Evolutionary conservation across 2,888 invertebrate species (phyloP), one percentile per base, ranked within the genome.

Genomic region (Conistra vaccinii): DNA sequence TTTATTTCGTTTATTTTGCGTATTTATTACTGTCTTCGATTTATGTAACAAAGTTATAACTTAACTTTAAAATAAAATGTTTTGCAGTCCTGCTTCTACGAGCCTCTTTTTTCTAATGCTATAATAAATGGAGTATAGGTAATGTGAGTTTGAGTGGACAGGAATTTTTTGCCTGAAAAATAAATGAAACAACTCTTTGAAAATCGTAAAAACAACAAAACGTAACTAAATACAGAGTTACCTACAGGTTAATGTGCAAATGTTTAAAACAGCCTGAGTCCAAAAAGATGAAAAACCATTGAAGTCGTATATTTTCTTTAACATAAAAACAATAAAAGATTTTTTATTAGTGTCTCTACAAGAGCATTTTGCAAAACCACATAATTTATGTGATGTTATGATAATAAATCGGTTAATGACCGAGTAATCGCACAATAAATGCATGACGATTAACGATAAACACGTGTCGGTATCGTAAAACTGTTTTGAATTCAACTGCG

Each of bases 401-500:
- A 63, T 76, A 72, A 63, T 87, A 87, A 87, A 85, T 83, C 76
- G 73, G 72, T 79, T 85, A 87, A 87, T 84, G 80, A 65, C 65
- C 81, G 62, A 81, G 69, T 87, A 83, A 87, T 70, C 69, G 60
- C 51, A 78, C 58, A 66, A 75, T 84, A 87, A 86, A 82, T 76
- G 73, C 70, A 77, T 65, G 76, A 78, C 82, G 76, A 82, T 86
- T 85, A 83, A 78, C 55, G 66, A 73, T 85, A 83, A 84, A 86
- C 83, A 81, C 81, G 69, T 85, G 85, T 78, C 76, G 61, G 78
- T 73, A 78, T 86, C 85, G 69, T 85, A 85, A 86, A 85, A 86
- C 79, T 74, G 78, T 84, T 88, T 80, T 61, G 84, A 82, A 86
- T 86, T 83, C 75, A 77, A 80, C 83, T 80, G 75, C 87, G 69